Conservation (phyloP, 2,888 invertebrate genomes). For the Petrolisthes cinctipes region DNA sequence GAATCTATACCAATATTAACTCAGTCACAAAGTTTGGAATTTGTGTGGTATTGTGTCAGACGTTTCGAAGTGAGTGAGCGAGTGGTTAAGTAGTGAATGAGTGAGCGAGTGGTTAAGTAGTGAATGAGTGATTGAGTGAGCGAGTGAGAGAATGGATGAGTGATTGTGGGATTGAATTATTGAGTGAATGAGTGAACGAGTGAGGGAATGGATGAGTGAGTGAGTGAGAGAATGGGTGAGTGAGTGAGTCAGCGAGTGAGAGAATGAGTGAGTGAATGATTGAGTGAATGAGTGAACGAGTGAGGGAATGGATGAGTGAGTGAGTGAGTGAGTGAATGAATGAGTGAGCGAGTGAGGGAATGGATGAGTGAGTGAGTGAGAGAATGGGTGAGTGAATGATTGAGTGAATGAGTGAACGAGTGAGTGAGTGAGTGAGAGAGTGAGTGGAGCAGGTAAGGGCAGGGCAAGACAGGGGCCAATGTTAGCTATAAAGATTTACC, state of each 20-base stretch:
- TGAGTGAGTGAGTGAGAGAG: not conserved
- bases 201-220: too few relatives aligned
- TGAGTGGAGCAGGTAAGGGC: not conserved
- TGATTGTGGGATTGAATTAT: not conserved
- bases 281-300: too few relatives aligned
- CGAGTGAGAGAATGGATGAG: not conserved
- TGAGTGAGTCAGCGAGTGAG: too few relatives aligned
- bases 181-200: not conserved
- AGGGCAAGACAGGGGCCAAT: not conserved
- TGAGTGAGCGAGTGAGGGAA: not conserved
- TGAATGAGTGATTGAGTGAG: not conserved
- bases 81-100: too few relatives aligned
- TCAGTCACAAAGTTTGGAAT: too few relatives aligned
- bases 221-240: not conserved
- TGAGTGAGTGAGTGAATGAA: too few relatives aligned
- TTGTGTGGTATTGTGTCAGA: too few relatives aligned
- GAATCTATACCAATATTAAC: too few relatives aligned
- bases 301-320: too few relatives aligned
- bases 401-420: not conserved
- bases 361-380: constrained; percentile 8
- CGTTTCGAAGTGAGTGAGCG: too few relatives aligned
- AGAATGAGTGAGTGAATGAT: too few relatives aligned
- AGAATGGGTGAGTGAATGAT: not conserved
- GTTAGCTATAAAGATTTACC: constrained; percentile 24
- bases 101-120: too few relatives aligned